phyloP scores from a whole-genome alignment of 1,140 invertebrate species.

The Diploscapter pachys region DNA sequence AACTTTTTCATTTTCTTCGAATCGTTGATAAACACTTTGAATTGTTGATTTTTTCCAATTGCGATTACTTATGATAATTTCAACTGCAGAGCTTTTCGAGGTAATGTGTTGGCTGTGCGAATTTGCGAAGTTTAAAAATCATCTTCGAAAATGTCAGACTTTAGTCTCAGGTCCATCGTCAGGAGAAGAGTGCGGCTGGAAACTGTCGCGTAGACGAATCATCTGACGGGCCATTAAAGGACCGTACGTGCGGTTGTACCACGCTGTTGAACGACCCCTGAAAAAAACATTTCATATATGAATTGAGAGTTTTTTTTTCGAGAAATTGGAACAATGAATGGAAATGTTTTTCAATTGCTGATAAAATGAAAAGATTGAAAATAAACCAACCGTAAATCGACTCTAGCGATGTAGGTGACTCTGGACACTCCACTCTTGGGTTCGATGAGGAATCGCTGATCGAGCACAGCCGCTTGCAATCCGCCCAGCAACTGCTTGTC shows the following conservation, averaged over 20 bases:
- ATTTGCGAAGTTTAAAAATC: no score
- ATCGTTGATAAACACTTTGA: no score
- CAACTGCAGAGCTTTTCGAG: no score
- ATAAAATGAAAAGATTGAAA: slow-evolving; percentile 1
- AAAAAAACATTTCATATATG: not conserved
- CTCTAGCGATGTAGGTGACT: slow-evolving; percentile 27
- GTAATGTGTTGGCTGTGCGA: no score
- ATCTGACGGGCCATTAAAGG: slow-evolving; percentile 23
- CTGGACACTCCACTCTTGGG: slow-evolving; percentile 23
- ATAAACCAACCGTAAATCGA: slow-evolving; percentile 30
- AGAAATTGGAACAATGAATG: not conserved
- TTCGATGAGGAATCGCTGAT: slow-evolving; percentile 27
- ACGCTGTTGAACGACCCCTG: slow-evolving; percentile 25
- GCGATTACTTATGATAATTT: no score
- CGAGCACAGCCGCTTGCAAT: slow-evolving; percentile 24
- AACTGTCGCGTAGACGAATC: slow-evolving; percentile 27
- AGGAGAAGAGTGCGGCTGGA: slow-evolving; percentile 1
- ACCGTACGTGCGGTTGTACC: slow-evolving; percentile 28
- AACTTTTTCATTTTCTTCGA: no score
- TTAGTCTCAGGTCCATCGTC: slow-evolving; percentile 32
- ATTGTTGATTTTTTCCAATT: no score
- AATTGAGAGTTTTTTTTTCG: not conserved
- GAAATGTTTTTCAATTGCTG: not conserved
- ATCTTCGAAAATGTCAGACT: not conserved
- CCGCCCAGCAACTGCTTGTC: slow-evolving; percentile 32